Evolutionary conservation across 2,113 vertebrate species (phyloP).

Genomic region (Melanerpes formicivorus): DNA sequence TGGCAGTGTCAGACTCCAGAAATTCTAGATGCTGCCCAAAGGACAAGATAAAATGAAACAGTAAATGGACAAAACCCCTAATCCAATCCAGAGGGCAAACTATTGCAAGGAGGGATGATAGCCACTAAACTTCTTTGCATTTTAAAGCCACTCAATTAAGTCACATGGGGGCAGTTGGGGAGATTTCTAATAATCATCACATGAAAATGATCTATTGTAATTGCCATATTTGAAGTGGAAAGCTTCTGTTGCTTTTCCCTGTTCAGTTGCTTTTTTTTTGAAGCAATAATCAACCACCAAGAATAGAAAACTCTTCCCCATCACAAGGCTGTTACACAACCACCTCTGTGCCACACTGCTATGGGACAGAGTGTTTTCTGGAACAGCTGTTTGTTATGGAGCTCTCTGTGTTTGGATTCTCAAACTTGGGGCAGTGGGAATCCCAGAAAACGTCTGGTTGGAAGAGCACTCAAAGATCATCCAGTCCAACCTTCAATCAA

Average conservation of each 20-base stretch:
- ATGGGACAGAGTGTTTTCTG: accelerated
- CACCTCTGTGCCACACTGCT: not conserved
- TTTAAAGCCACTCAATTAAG: not conserved
- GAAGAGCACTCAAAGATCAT: too few species aligned
- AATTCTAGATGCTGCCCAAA: not conserved
- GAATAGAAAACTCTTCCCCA: not conserved
- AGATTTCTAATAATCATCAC: not conserved
- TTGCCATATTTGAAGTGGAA: not conserved
- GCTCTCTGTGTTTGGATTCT: not conserved
- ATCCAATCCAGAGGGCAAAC: not conserved
- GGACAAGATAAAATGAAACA: not conserved
- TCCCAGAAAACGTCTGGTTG: too few species aligned
- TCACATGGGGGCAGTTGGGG: accelerated
- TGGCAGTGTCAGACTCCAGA: not conserved
- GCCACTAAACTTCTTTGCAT: not conserved
- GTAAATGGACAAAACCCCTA: not conserved
- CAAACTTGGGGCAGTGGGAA: not conserved
- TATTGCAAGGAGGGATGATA: not conserved
- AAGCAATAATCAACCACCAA: not conserved
- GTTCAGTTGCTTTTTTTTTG: not conserved
- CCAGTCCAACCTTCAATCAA: too few species aligned
- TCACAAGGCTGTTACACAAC: not conserved
- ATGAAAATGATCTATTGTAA: not conserved
- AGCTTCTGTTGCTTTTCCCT: not conserved
- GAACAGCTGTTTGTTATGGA: accelerated